These are phyloP conservation scores for Furcula furcula DNA, from an alignment of 2,888 invertebrate genomes.

Conservation along the genomic window DNA sequence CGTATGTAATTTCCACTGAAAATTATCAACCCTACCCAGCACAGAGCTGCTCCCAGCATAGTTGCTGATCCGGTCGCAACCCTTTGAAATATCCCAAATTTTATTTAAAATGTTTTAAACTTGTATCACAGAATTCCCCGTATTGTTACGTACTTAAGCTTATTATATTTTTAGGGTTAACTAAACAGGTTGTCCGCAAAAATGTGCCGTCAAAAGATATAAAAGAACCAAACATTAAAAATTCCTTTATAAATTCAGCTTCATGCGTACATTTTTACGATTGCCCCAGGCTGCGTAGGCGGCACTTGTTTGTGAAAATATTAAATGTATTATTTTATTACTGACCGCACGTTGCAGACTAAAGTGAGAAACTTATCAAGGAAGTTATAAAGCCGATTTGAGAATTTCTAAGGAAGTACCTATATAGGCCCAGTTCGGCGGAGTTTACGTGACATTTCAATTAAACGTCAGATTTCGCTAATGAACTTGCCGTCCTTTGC, in stretches of 20 bases:
- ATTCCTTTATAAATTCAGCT: background rate
- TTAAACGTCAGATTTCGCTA: conserved; percentile 58
- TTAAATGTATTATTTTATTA: conserved; percentile 13
- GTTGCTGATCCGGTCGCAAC: conserved; percentile 57
- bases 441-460: conserved; percentile 61
- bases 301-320: conserved; percentile 13
- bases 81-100: conserved; percentile 59
- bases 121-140: conserved; percentile 41
- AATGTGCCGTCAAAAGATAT: conserved; percentile 1
- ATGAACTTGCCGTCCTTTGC: conserved; percentile 46
- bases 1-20: no score
- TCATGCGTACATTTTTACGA: conserved; percentile 9
- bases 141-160: conserved; percentile 32
- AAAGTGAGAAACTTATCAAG: conserved; percentile 27
- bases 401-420: conserved; percentile 29
- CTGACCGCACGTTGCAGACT: conserved; percentile 14
- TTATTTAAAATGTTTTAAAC: conserved; percentile 66
- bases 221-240: background rate
- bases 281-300: conserved; percentile 5
- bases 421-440: conserved; percentile 33
- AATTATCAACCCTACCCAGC: conserved; percentile 5
- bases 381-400: conserved; percentile 28
- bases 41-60: conserved; percentile 38
- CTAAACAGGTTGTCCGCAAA: conserved; percentile 11
- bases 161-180: conserved; percentile 17